Evolutionary conservation across 2,797 vertebrate genomes (phyloP).

Genomic region (Alosa sapidissima): DNA sequence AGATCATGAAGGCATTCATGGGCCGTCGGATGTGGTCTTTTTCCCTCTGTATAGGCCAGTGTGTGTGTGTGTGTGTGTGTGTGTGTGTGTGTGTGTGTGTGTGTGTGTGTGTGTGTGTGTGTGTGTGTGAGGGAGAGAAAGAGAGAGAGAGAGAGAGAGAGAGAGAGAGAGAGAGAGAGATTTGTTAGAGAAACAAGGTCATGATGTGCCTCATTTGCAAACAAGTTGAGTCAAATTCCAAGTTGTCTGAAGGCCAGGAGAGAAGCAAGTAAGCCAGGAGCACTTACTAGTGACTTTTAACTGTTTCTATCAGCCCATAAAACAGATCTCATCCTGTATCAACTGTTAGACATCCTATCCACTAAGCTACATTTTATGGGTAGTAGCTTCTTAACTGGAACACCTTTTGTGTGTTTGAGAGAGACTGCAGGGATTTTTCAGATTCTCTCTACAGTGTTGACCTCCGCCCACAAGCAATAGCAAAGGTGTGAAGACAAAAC

Average conservation of each 20-base stretch:
- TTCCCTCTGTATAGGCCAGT: conserved; percentile 73
- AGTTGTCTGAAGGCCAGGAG: background rate
- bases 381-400: background rate
- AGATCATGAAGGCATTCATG: conserved; percentile 97
- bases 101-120: background rate
- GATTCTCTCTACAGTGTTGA: background rate
- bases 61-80: background rate
- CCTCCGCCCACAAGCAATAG: background rate
- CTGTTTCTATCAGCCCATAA: background rate
- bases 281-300: background rate
- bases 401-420: background rate
- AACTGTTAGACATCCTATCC: background rate
- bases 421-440: background rate
- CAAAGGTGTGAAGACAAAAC: background rate
- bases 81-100: background rate
- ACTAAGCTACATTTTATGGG: background rate
- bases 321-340: background rate
- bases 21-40: conserved; percentile 92
- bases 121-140: no score
- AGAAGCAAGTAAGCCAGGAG: background rate
- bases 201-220: conserved; percentile 9
- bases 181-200: conserved; percentile 3
- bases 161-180: no score
- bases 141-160: background rate
- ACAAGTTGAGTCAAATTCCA: background rate